Base-by-base conservation (phyloP, 2,113 vertebrate genomes). In the Poeciliopsis occidentalis region DNA sequence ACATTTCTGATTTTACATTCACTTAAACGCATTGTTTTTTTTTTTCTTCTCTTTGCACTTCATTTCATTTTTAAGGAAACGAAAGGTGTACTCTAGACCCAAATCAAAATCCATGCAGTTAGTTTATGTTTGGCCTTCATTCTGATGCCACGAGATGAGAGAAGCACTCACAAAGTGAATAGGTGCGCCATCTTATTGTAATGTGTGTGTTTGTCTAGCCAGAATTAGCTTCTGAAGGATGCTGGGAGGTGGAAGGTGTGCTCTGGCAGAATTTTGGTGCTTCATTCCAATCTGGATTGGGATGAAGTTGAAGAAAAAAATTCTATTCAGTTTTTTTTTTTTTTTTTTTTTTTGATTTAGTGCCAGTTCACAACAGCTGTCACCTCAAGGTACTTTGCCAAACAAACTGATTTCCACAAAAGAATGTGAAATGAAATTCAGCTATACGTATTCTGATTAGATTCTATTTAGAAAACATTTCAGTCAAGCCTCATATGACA, bases 71-170 rank as follows among this genome's bases (percentile, higher is more conserved):
- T 27, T 71, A 71, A 76, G 69, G 71, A 66, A 76, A 78, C 54
- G 69, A 74, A 81, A 76, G 83, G 74, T 17, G 62, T 88, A 90
- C 91, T 90, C 89, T 86, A 91, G 75, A 77, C 79, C 85, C 88
- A 86, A 91, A 91, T 90, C 84, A 87, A 90, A 87, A 89, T 87
- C 80, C 79, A 67, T 90, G 89, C 86, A 90, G 90, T 90, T 86
- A 89, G 80, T 92, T 92, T 88, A 85, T 81, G 86, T 83, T 82
- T 83, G 87, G 88, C 89, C 88, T 91, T 92, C 89, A 64, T 85
- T 73, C 69, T 75, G 75, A 90, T 87, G 89, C 88, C 88, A 89
- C 71, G 78, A 90, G 85, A 87, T 27, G 41, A 87, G 83, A 86
- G 71, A 81, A 82, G 81, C 78, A 83, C 86, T 83, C 64, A 24